Conservation (phyloP, 2,113 vertebrate species). For the Coptodon bakossiorum region DNA sequence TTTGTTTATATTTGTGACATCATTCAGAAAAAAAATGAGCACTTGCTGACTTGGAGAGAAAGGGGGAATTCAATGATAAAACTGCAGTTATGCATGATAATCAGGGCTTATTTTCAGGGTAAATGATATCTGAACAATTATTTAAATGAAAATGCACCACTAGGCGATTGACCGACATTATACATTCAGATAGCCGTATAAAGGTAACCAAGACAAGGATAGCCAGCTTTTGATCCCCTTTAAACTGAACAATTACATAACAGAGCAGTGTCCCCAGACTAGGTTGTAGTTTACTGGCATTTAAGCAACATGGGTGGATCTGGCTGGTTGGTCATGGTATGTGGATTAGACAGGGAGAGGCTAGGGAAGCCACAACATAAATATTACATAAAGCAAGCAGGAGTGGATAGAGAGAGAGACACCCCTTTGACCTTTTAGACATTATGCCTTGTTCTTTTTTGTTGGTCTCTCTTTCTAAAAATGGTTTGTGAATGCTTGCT, state of each 20-base stretch:
- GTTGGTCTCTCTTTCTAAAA: neutral
- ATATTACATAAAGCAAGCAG: constrained; percentile 13
- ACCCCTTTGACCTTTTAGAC: neutral
- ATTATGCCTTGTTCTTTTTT: neutral
- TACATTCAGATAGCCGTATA: neutral
- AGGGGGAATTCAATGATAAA: neutral
- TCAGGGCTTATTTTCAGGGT: constrained; percentile 15
- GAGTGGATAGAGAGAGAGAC: neutral
- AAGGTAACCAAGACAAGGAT: neutral
- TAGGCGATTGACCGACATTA: neutral
- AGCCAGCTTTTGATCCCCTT: constrained; percentile 22
- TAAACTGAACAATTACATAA: constrained; percentile 28
- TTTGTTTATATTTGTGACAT: constrained; percentile 51
- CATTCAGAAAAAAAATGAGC: constrained; percentile 30
- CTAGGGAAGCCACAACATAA: neutral
- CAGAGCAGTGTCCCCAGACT: neutral
- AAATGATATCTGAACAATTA: constrained; percentile 9
- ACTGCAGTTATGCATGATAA: constrained; percentile 5
- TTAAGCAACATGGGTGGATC: neutral
- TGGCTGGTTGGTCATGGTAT: neutral
- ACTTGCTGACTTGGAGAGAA: constrained; percentile 9
- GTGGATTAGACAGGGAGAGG: neutral
- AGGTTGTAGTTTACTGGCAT: neutral
- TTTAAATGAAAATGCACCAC: constrained; percentile 10
- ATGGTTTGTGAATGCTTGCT: neutral